A percentile compares a stretch with the other conserved stretches of the same genome.
phyloP scores from a whole-genome alignment of 2,113 vertebrate species.

The Rhadina sibilatrix region DNA sequence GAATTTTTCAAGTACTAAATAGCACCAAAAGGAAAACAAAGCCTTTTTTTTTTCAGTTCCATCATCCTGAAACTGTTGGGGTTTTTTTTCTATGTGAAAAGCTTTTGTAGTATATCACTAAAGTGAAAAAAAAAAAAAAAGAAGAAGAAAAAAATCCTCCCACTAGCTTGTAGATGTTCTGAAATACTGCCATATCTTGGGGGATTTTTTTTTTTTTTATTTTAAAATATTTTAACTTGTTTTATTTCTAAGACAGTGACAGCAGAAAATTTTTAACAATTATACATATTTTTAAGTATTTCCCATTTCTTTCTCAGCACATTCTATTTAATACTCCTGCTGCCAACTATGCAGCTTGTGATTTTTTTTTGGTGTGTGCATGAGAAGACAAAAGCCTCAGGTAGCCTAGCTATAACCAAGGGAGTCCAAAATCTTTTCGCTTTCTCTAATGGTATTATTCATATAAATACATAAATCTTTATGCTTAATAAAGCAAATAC shows the following conservation, averaged over 20 bases:
- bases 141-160: not conserved
- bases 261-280: not conserved
- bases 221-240: not conserved
- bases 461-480: not conserved
- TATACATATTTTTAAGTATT: not conserved
- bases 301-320: not conserved
- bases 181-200: not conserved
- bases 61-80: not conserved
- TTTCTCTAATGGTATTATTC: not conserved
- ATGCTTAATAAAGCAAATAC: not conserved
- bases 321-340: not conserved
- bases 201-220: not conserved
- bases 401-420: not conserved
- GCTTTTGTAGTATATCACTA: not conserved
- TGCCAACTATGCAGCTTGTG: not conserved
- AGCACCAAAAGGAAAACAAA: not conserved
- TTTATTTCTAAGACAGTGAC: not conserved
- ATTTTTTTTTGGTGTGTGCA: not conserved
- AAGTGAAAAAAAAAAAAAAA: not conserved
- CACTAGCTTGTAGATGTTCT: not conserved
- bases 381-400: not conserved
- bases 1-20: not conserved
- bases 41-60: not conserved
- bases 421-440: not conserved
- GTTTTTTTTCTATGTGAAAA: not conserved